These are phyloP conservation scores for Gopherus evgoodei DNA, from an alignment of 2,113 vertebrate species.

Conservation along the genomic window DNA sequence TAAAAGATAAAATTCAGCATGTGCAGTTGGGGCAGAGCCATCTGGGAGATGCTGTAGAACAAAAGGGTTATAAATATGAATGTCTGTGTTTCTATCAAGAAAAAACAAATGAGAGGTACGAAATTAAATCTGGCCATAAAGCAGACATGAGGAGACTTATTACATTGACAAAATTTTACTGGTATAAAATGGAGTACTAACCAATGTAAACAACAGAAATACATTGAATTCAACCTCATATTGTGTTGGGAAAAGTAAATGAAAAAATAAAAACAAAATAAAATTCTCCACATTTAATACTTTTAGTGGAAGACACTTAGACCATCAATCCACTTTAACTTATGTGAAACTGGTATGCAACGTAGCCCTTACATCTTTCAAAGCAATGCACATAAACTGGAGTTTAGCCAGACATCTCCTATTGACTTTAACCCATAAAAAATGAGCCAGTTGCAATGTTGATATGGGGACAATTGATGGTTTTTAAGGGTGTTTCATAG, in stretches of 20 bases:
- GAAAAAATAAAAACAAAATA: conserved; percentile 11
- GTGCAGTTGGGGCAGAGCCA: conserved; percentile 86
- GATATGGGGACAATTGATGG: not conserved
- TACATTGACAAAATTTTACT: not conserved
- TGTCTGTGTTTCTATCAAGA: conserved; percentile 32
- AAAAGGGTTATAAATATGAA: conserved; percentile 71
- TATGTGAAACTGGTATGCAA: conserved; percentile 25
- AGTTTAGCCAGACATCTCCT: not conserved
- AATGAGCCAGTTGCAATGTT: not conserved
- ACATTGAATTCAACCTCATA: conserved; percentile 21
- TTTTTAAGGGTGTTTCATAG: conserved; percentile 2
- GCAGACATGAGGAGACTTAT: conserved; percentile 24
- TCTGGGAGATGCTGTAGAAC: conserved; percentile 83
- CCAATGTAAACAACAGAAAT: not conserved
- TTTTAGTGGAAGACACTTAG: conserved; percentile 15
- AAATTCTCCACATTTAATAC: conserved; percentile 27
- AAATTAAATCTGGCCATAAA: conserved; percentile 48
- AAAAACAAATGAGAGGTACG: conserved; percentile 63
- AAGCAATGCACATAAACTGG: not conserved
- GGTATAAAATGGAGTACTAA: not conserved
- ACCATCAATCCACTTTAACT: conserved; percentile 19
- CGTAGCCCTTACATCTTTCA: not conserved
- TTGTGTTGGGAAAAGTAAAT: conserved; percentile 36
- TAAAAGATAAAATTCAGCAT: conserved; percentile 85
- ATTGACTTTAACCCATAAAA: conserved; percentile 8